A percentile compares a stretch with the other conserved stretches of the same genome.
phyloP scores from a whole-genome alignment of 1,140 invertebrate genomes.

The Polyergus mexicanus region DNA sequence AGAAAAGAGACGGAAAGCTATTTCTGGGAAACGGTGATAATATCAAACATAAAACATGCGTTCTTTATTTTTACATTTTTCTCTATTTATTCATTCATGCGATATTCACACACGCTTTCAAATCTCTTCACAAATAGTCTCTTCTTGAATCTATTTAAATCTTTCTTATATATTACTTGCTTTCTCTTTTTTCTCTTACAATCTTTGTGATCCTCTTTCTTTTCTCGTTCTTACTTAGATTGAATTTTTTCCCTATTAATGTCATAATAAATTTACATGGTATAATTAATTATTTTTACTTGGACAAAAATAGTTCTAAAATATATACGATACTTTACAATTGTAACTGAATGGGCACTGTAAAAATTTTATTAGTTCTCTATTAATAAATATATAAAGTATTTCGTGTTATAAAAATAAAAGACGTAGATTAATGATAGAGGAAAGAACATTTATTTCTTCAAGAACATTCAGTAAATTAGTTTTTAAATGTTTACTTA shows the following conservation, averaged over 20 bases:
- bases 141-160: neutral
- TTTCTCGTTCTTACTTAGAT: neutral
- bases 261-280: neutral
- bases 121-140: conserved; percentile 18
- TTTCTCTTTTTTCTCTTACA: neutral
- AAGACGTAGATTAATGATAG: neutral
- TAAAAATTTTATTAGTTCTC: neutral
- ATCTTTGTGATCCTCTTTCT: neutral
- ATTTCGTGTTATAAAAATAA: neutral
- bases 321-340: neutral
- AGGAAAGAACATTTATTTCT: no score
- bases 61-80: conserved; percentile 39
- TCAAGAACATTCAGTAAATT: no score
- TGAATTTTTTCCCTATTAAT: neutral
- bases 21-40: conserved; percentile 21
- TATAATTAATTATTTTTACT: neutral
- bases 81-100: conserved; percentile 7
- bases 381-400: neutral
- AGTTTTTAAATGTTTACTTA: no score
- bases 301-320: neutral
- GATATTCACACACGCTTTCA: neutral
- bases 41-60: conserved; percentile 19
- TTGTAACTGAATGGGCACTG: neutral
- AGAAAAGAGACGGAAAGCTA: conserved; percentile 16
- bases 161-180: neutral